Percentiles rank a stretch among this genome's conserved stretches.
Evolutionary conservation across 2,113 vertebrate species (phyloP).

Genomic region (Eurypyga helias): DNA sequence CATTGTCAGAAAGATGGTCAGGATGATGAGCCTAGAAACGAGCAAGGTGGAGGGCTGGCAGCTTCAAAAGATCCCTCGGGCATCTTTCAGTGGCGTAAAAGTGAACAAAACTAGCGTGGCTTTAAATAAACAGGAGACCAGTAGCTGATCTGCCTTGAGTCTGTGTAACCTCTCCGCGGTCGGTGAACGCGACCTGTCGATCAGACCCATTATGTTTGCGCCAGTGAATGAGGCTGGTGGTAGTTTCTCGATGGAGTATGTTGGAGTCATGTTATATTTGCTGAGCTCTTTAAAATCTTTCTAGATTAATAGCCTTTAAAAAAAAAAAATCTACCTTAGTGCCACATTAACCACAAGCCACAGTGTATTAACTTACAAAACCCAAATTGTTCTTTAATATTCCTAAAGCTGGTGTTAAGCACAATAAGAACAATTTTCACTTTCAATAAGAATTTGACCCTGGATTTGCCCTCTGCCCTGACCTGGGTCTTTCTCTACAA

Average conservation of each 20-base stretch:
- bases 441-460: conserved; percentile 76
- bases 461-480: conserved; percentile 71
- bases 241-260: conserved; percentile 3
- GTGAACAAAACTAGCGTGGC: background rate
- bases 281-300: conserved; percentile 44
- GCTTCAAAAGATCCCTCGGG: background rate
- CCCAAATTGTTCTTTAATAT: conserved; percentile 75
- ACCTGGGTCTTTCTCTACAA: conserved; percentile 66
- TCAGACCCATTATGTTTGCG: background rate
- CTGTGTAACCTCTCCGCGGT: background rate
- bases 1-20: background rate
- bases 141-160: background rate
- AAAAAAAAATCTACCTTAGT: conserved; percentile 32
- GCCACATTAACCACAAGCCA: conserved; percentile 66
- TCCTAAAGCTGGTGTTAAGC: conserved; percentile 76
- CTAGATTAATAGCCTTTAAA: conserved; percentile 36
- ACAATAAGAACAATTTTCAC: conserved; percentile 73
- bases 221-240: background rate
- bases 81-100: background rate
- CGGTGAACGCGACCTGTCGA: background rate
- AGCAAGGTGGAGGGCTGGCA: background rate
- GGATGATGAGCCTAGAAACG: background rate
- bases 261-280: conserved; percentile 9
- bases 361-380: conserved; percentile 72
- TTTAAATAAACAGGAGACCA: background rate